These are phyloP conservation scores for Scaptomyza tumidula DNA, from an alignment of 2,888 invertebrate genomes.

Conservation along the genomic window DNA sequence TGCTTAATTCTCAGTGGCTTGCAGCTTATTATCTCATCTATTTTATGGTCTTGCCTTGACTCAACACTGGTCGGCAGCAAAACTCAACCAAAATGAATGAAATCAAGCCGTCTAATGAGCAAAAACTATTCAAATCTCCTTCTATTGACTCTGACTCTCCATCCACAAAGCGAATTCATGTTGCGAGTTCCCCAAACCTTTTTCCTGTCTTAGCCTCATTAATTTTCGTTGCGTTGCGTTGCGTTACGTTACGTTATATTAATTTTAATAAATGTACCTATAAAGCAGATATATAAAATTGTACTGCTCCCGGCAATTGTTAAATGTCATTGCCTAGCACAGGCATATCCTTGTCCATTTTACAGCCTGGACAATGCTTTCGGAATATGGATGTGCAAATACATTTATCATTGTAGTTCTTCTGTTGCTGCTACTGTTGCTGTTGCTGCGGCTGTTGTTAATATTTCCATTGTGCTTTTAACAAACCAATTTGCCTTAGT, in stretches of 20 bases:
- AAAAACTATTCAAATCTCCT: conserved; percentile 53
- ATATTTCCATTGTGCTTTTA: conserved; percentile 63
- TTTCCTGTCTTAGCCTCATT: conserved; percentile 5
- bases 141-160: conserved; percentile 10
- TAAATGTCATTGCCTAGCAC: background rate
- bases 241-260: conserved; percentile 3
- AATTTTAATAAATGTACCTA: conserved; percentile 7
- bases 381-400: conserved; percentile 6
- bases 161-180: conserved; percentile 2
- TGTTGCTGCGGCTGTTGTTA: conserved; percentile 37
- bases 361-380: conserved; percentile 10
- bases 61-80: conserved; percentile 4
- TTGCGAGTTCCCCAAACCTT: background rate
- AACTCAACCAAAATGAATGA: conserved; percentile 41
- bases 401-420: conserved; percentile 1
- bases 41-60: conserved; percentile 48
- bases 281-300: background rate
- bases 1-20: conserved; percentile 27
- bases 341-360: conserved; percentile 4
- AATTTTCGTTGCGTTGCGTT: conserved; percentile 5
- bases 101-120: conserved; percentile 65
- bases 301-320: background rate
- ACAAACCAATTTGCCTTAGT: conserved; percentile 67
- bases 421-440: conserved; percentile 17
- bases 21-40: conserved; percentile 62